These are phyloP conservation scores for Phataginus tetradactyla DNA, from an alignment of 2,797 vertebrate species.

Conservation along the genomic window DNA sequence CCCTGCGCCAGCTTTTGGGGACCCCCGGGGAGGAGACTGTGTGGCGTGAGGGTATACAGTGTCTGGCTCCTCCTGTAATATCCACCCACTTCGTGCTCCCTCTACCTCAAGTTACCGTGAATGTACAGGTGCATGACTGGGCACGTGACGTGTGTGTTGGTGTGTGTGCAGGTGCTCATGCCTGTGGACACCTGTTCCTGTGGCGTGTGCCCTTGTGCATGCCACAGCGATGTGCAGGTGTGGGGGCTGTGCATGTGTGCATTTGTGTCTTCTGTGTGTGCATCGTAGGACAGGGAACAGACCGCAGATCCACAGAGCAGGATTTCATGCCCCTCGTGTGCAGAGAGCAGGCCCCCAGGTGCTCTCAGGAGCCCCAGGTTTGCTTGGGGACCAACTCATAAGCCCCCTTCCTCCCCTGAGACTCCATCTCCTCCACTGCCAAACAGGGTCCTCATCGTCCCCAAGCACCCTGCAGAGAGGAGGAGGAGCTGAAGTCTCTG, in stretches of 20 bases:
- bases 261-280: neutral
- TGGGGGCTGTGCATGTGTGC: neutral
- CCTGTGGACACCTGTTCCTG: neutral
- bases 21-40: too few relatives aligned
- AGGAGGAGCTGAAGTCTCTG: neutral
- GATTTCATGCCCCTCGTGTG: accelerated
- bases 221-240: neutral
- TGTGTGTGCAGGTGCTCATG: neutral
- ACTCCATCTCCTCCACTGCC: neutral
- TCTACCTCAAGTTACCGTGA: accelerated
- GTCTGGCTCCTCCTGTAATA: accelerated
- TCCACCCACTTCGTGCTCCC: accelerated
- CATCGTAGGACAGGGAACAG: neutral
- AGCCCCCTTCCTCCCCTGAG: neutral
- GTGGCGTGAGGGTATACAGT: accelerated
- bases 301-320: neutral
- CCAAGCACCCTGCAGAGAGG: neutral
- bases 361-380: neutral
- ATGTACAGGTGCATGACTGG: accelerated
- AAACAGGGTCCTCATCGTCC: neutral
- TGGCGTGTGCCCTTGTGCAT: neutral
- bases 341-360: neutral
- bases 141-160: accelerated
- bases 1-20: neutral
- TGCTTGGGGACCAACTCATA: neutral